phyloP scores from a whole-genome alignment of 2,113 vertebrate genomes.

The Macrotus californicus region DNA sequence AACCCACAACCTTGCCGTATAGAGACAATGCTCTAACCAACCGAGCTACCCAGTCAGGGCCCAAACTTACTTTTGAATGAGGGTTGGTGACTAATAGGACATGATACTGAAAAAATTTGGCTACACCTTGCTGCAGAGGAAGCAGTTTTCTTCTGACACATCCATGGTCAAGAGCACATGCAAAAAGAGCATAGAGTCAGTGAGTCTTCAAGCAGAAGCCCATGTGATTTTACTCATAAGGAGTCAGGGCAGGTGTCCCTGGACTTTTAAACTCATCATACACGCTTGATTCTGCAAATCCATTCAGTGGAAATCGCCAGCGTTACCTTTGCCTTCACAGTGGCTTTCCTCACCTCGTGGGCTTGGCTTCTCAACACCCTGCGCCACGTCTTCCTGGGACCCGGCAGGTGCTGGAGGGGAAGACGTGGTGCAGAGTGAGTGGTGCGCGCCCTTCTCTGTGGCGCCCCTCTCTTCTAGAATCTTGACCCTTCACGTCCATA shows the following conservation, averaged over 20 bases:
- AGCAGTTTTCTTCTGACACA: background rate
- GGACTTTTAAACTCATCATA: background rate
- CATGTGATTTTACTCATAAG: background rate
- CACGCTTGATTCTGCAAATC: no score
- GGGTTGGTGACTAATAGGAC: background rate
- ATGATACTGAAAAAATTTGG: background rate
- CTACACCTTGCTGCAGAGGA: background rate
- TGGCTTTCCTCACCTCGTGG: background rate
- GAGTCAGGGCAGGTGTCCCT: background rate
- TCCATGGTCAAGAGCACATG: background rate
- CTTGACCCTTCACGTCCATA: background rate
- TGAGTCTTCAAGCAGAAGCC: background rate
- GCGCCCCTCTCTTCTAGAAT: background rate
- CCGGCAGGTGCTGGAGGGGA: background rate
- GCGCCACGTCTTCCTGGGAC: background rate
- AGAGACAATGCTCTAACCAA: background rate
- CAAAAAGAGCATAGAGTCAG: background rate
- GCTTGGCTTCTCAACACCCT: background rate
- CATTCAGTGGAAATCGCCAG: background rate
- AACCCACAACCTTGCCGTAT: no score
- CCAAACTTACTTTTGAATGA: background rate
- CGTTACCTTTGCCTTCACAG: background rate
- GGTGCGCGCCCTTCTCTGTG: background rate
- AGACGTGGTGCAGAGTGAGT: background rate
- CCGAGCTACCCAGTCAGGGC: background rate